Conservation (phyloP, 2,113 vertebrate species). For the Chaetodon auriga region DNA sequence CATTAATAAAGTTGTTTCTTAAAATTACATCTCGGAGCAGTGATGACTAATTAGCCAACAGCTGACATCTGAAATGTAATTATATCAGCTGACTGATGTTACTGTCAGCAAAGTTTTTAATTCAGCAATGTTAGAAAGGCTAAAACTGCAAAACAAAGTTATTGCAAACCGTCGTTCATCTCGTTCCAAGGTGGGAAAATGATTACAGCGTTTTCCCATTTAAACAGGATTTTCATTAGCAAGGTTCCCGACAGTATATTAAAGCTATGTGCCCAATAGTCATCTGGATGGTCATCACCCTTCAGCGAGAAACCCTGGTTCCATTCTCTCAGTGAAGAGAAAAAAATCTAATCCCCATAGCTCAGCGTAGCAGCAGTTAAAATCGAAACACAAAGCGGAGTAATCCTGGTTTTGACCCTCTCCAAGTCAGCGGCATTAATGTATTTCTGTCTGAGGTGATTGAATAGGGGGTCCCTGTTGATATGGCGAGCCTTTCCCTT, state of each 20-base stretch:
- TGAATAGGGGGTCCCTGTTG: slow-evolving; percentile 52
- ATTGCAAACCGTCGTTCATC: too few species aligned
- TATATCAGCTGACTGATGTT: too few species aligned
- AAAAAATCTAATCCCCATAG: slow-evolving; percentile 43
- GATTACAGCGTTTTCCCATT: not conserved
- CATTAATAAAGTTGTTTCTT: too few species aligned
- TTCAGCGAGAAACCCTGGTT: slow-evolving; percentile 3
- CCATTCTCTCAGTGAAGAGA: not conserved
- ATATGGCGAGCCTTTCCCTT: slow-evolving; percentile 27
- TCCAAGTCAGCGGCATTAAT: slow-evolving; percentile 55
- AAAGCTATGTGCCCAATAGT: not conserved
- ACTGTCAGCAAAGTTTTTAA: too few species aligned
- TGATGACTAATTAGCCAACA: too few species aligned
- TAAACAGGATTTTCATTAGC: slow-evolving; percentile 20
- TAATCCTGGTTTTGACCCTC: slow-evolving; percentile 66
- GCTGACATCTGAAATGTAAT: too few species aligned
- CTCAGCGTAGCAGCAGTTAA: slow-evolving; percentile 54
- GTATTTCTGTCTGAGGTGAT: slow-evolving; percentile 75
- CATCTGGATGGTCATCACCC: slow-evolving; percentile 13
- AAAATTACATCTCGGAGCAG: too few species aligned
- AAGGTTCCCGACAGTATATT: slow-evolving; percentile 13
- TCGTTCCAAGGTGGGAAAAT: not conserved
- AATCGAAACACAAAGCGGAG: slow-evolving; percentile 66
- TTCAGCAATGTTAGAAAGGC: too few species aligned
- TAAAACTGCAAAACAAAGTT: too few species aligned